Evolutionary conservation across 2,797 vertebrate species (phyloP).

Genomic region (Hozukius guyotensis): DNA sequence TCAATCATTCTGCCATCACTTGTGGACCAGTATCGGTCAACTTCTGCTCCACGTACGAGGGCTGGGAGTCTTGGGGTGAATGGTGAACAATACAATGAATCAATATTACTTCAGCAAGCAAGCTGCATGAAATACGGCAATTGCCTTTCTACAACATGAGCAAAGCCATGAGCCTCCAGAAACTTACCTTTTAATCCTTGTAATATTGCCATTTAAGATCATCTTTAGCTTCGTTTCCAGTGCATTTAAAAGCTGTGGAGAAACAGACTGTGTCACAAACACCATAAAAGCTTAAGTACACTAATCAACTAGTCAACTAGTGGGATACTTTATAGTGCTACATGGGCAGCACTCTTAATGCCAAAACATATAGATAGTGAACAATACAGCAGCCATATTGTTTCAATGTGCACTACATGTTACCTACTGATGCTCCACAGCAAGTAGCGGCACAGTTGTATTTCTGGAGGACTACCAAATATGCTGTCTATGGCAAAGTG

Average conservation of each 20-base stretch:
- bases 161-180: neutral
- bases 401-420: neutral
- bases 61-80: conserved; percentile 86
- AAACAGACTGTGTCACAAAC: neutral
- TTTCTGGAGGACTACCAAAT: neutral
- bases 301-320: neutral
- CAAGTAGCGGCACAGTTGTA: too few relatives aligned
- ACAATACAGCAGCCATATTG: neutral
- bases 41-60: conserved; percentile 87
- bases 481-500: too few relatives aligned
- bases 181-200: conserved; percentile 90
- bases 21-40: conserved; percentile 96
- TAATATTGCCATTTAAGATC: conserved; percentile 87
- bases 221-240: conserved; percentile 93
- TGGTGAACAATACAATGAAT: neutral
- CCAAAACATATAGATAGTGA: neutral
- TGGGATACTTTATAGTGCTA: neutral
- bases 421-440: neutral
- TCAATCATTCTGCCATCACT: conserved; percentile 93
- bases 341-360: neutral
- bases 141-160: neutral
- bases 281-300: neutral
- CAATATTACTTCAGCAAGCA: neutral
- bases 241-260: conserved; percentile 92
- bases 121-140: neutral